Conservation (phyloP, 2,797 vertebrate genomes). For the Sebastes paucispinis region DNA sequence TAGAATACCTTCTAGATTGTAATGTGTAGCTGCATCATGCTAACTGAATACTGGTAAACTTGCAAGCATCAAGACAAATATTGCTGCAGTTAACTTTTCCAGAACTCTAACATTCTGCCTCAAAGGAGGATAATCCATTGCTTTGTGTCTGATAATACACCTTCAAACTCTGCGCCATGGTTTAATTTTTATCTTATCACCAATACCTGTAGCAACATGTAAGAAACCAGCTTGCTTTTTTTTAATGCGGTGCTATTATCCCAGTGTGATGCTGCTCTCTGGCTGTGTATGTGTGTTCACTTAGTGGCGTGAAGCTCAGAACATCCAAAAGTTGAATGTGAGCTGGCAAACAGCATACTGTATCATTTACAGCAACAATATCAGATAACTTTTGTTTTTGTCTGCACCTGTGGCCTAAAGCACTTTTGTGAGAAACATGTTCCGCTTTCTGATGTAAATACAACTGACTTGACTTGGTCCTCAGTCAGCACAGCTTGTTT, state of each 20-base stretch:
- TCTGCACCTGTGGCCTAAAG: slow-evolving; percentile 8
- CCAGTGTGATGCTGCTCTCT: not conserved
- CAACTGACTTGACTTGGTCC: slow-evolving; percentile 37
- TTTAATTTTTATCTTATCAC: not conserved
- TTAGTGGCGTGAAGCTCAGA: not conserved
- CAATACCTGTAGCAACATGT: not conserved
- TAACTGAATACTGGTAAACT: not conserved
- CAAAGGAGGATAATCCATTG: not conserved
- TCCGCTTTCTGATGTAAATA: slow-evolving; percentile 36
- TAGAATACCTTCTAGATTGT: too few species aligned
- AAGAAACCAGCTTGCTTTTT: not conserved
- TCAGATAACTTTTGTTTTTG: slow-evolving; percentile 17
- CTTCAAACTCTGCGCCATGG: not conserved
- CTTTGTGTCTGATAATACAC: too few species aligned
- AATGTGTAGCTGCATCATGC: not conserved
- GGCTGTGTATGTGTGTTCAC: not conserved
- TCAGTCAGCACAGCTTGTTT: slow-evolving; percentile 39
- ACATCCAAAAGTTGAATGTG: not conserved
- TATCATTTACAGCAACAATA: slow-evolving; percentile 30
- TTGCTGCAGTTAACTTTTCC: not conserved
- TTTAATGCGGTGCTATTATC: slow-evolving; percentile 1
- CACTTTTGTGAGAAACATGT: slow-evolving; percentile 13
- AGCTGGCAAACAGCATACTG: not conserved
- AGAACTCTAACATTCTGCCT: not conserved
- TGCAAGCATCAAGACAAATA: not conserved